phyloP scores from a whole-genome alignment of 1,140 invertebrate species.

The Aphelenchoides fujianensis region DNA sequence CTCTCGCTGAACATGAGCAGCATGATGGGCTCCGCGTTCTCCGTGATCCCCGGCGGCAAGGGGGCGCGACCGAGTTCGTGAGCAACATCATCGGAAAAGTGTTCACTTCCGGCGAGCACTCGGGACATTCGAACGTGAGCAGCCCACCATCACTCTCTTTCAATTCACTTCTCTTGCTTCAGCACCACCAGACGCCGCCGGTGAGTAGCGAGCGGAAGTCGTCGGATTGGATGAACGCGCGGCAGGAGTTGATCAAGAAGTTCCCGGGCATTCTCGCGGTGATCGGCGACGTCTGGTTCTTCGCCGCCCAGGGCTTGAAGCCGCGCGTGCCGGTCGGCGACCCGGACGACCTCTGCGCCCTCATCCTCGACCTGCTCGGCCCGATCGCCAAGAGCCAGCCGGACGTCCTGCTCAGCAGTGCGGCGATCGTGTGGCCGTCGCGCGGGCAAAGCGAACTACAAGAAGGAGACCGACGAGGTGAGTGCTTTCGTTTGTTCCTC shows the following conservation, averaged over 20 bases:
- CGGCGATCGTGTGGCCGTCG: slow-evolving; percentile 80
- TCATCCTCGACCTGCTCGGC: slow-evolving; percentile 79
- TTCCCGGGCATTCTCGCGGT: slow-evolving; percentile 45
- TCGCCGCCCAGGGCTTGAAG: slow-evolving; percentile 25
- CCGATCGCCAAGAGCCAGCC: slow-evolving; percentile 82
- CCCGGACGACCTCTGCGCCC: slow-evolving; percentile 65
- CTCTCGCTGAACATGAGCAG: slow-evolving; percentile 35
- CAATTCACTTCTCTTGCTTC: slow-evolving; percentile 8
- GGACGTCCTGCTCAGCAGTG: slow-evolving; percentile 75
- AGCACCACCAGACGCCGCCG: slow-evolving; percentile 1
- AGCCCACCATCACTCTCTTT: background rate
- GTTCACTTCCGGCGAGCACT: slow-evolving; percentile 35
- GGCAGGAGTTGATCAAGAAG: slow-evolving; percentile 43
- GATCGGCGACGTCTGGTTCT: slow-evolving; percentile 43
- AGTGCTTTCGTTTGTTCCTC: slow-evolving; percentile 16
- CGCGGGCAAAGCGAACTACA: slow-evolving; percentile 22
- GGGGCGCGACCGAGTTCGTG: slow-evolving; percentile 68
- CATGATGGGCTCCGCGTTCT: slow-evolving; percentile 54
- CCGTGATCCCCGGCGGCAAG: slow-evolving; percentile 53
- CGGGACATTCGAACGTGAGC: slow-evolving; percentile 7
- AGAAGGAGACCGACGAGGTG: slow-evolving; percentile 32
- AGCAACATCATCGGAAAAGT: slow-evolving; percentile 70
- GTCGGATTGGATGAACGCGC: slow-evolving; percentile 23
- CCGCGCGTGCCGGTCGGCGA: slow-evolving; percentile 65
- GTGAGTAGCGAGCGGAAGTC: background rate